Evolutionary conservation across 1,140 invertebrate genomes (phyloP), one percentile per base, ranked within the genome.

Genomic region (Nasonia giraulti): DNA sequence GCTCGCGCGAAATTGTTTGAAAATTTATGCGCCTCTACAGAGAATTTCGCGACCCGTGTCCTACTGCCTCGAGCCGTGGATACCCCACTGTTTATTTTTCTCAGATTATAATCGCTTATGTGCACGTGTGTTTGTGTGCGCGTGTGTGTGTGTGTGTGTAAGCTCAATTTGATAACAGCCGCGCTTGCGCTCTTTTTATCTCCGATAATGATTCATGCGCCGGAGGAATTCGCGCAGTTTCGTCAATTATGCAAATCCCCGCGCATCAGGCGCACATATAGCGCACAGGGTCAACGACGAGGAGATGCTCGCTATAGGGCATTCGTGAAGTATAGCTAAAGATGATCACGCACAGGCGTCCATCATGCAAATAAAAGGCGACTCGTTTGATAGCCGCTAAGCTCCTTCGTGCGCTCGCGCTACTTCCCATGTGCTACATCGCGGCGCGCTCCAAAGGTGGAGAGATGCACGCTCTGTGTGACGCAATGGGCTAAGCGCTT

Each of bases 391-490:
- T 80, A 27, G 69, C 14, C 5, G n/a, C 33, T 82, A 75, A 73
- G 62, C 8, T 66, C 11, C 7, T 82, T 82, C 47, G 37, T 31
- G 82, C 66, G 23, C 74, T 33, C 33, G 82, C 68, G 40, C 75
- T 37, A 83, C 75, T 83, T 83, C 82, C 75, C 82, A 78, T 78
- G 75, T 71, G 75, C 75, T 8, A 77, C 33, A 83, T 83, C 6
- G 69, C 37, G 47, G 47, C 69, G 40, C 20, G 23, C 1, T 14
- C 50, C 50, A 17, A 62, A 20, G 5, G 17, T 6, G 55, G 14
- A 17, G 17, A 62, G 17, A 62, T n/a, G 17, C 55, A 62, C 55
- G 17, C 20, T 27, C 27, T 62, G 17, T 62, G 50, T 81, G 27
- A 82, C 69, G 80, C 80, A 74, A 82, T 17, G 5, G 8, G 6